These are phyloP conservation scores for Eupithecia centaureata DNA, from an alignment of 2,888 invertebrate species.

Conservation along the genomic window DNA sequence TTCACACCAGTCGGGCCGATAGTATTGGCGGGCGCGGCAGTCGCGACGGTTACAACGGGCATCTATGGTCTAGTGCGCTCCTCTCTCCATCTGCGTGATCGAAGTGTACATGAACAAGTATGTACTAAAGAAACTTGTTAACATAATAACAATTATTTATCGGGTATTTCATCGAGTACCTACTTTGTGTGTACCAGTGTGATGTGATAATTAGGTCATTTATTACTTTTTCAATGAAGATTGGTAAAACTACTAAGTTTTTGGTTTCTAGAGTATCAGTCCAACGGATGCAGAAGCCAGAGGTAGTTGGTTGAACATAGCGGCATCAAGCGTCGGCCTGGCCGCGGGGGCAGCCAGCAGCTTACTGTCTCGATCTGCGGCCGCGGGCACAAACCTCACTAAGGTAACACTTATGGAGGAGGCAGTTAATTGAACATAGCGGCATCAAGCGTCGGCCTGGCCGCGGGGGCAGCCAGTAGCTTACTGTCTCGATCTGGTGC, in stretches of 20 bases:
- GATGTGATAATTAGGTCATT: too few relatives aligned
- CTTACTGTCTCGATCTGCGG: slow-evolving; percentile 73
- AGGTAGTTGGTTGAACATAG: slow-evolving; percentile 85
- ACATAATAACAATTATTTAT: too few relatives aligned
- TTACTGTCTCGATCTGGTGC: slow-evolving; percentile 76
- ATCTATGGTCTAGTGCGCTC: slow-evolving; percentile 81
- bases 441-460: slow-evolving; percentile 82
- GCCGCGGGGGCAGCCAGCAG: slow-evolving; percentile 81
- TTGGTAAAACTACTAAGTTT: too few relatives aligned
- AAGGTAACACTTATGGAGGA: slow-evolving; percentile 68
- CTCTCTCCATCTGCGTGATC: slow-evolving; percentile 74
- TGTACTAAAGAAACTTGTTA: too few relatives aligned
- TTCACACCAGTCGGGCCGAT: slow-evolving; percentile 80
- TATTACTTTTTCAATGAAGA: too few relatives aligned
- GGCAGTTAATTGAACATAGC: slow-evolving; percentile 85
- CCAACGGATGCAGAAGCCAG: slow-evolving; percentile 82
- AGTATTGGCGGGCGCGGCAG: slow-evolving; percentile 75
- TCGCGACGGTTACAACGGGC: slow-evolving; percentile 76
- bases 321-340: slow-evolving; percentile 82
- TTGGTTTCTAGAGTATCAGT: slow-evolving; percentile 68
- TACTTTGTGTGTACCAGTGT: too few relatives aligned
- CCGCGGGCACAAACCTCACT: slow-evolving; percentile 77
- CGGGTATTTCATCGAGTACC: too few relatives aligned
- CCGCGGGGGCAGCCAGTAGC: slow-evolving; percentile 80
- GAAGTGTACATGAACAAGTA: slow-evolving; percentile 81